Evolutionary conservation across 2,797 vertebrate species (phyloP).

Genomic region (Gephyroberyx darwinii): DNA sequence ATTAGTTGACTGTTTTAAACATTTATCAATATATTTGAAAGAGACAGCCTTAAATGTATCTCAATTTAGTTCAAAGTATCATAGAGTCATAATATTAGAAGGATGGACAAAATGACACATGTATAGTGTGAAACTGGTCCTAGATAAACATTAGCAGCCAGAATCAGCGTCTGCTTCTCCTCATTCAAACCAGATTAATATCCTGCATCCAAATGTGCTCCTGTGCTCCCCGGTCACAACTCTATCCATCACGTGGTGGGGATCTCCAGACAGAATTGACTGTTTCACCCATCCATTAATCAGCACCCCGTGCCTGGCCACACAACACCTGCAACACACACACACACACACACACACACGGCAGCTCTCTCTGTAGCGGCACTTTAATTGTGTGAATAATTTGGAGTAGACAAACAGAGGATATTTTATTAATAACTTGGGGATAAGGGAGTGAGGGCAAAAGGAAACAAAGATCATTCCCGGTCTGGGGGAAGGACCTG

Average conservation of each 20-base stretch:
- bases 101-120: neutral
- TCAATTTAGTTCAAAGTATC: neutral
- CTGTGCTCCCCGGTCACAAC: constrained; percentile 51
- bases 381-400: too few relatives aligned
- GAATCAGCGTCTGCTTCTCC: constrained; percentile 24
- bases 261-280: constrained; percentile 57
- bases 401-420: too few relatives aligned
- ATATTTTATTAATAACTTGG: too few relatives aligned
- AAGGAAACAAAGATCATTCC: too few relatives aligned
- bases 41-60: neutral
- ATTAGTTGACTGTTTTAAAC: neutral
- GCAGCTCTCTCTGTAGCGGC: too few relatives aligned
- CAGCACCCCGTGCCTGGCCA: constrained; percentile 63
- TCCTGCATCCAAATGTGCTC: constrained; percentile 57
- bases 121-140: constrained; percentile 24
- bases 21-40: neutral
- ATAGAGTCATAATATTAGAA: neutral
- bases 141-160: constrained; percentile 26
- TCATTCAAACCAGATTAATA: constrained; percentile 58
- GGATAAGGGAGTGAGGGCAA: too few relatives aligned
- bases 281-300: constrained; percentile 69
- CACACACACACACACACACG: neutral
- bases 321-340: constrained; percentile 64
- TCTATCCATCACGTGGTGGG: constrained; percentile 68
- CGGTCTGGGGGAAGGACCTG: too few relatives aligned